Percentiles rank a stretch among this genome's conserved stretches.
Evolutionary conservation across 2,113 vertebrate genomes (phyloP).

Genomic region (Scomber japonicus): DNA sequence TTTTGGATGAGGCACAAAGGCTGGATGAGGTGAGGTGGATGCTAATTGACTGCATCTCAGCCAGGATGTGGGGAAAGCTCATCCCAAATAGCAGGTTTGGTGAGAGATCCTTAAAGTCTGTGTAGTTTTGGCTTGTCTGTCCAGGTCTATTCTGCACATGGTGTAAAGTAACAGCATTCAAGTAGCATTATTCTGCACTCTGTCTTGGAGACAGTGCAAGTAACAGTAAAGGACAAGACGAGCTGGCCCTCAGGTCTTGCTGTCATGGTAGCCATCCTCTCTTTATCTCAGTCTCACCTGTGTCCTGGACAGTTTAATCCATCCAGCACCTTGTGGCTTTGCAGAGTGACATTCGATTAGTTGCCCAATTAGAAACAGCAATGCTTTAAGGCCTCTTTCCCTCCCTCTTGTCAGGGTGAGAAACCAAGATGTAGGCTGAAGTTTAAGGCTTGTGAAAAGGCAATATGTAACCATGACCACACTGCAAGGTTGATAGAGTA

Average conservation of each 20-base stretch:
- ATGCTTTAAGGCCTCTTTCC: constrained; percentile 80
- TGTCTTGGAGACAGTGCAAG: constrained; percentile 40
- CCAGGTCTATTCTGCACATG: constrained; percentile 13
- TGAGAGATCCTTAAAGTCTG: constrained; percentile 18
- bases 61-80: neutral
- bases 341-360: constrained; percentile 90
- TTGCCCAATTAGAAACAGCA: constrained; percentile 87
- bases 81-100: neutral
- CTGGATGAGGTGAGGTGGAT: too few species aligned
- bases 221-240: constrained; percentile 63
- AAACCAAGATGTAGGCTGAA: constrained; percentile 29
- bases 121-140: constrained; percentile 4
- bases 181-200: constrained; percentile 45
- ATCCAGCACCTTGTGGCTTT: constrained; percentile 79
- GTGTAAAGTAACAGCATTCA: constrained; percentile 28
- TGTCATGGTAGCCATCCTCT: constrained; percentile 59
- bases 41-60: too few species aligned
- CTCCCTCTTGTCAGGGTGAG: constrained; percentile 41
- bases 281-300: constrained; percentile 75
- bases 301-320: constrained; percentile 83
- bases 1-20: constrained; percentile 11
- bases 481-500: constrained; percentile 14
- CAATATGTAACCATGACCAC: constrained; percentile 9
- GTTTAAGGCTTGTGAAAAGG: constrained; percentile 39
- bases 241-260: constrained; percentile 63